Evolutionary conservation across 1,140 invertebrate genomes (phyloP), one percentile per base, ranked within the genome.

Genomic region (Papilio xuthus): DNA sequence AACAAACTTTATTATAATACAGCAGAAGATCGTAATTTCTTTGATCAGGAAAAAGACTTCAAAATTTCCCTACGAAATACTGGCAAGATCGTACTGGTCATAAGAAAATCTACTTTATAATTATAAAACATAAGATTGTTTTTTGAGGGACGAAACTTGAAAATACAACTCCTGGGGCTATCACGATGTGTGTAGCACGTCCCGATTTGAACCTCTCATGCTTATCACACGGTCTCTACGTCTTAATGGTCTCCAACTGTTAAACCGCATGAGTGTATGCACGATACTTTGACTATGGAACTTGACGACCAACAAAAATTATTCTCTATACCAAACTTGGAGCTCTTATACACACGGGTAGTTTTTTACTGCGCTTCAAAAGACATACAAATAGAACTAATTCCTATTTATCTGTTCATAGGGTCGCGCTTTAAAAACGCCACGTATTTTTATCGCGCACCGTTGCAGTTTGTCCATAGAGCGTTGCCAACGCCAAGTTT

Each of bases 141-240:
- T 73, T 81, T 82, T 80, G 69, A n/a, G 13, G 9, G 18, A 2
- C 2, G 4, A 37, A n/a, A n/a, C 1, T 70, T 37, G 85, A 86
- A 84, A 84, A 79, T 83, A 89, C 89, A 90, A 84, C 86, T 90
- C 78, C 80, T 32, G 81, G 77, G 81, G 80, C 80, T 89, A 90
- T 91, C 90, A 82, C 85, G 90, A 90, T 89, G 84, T 82, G 85
- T 89, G 86, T 85, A 89, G 88, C 89, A 91, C 89, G 90, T 89
- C 86, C 85, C 84, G 75, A 42, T 72, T 84, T 83, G 74, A 79
- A 77, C 83, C 83, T 80, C 75, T 81, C 67, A 53, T 77, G 75
- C 81, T 82, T 85, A 84, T 88, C 84, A 82, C 80, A 56, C 82
- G 81, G 81, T 79, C 83, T 83, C 82, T 80, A 80, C 69, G 80